A percentile compares a stretch with the other conserved stretches of the same genome.
Evolutionary conservation across 2,888 invertebrate genomes (phyloP).

Genomic region (Stenolophus ochropezus): DNA sequence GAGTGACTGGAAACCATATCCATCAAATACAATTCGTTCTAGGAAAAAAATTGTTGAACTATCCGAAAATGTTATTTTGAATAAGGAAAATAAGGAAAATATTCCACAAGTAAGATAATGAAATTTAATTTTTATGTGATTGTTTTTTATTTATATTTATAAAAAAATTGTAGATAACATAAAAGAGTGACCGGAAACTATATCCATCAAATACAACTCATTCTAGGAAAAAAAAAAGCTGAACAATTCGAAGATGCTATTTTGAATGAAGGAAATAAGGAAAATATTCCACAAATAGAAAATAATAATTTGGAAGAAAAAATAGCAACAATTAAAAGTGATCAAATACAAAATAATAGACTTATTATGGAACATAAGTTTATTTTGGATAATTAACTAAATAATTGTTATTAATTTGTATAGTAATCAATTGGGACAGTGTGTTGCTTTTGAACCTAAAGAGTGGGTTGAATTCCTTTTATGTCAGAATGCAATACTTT

Average conservation of each 20-base stretch:
- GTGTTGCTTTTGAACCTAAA: neutral
- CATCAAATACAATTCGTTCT: too few relatives aligned
- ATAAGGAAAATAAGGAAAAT: too few relatives aligned
- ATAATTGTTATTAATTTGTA: neutral
- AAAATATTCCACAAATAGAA: neutral
- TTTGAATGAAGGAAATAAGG: neutral
- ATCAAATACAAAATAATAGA: neutral
- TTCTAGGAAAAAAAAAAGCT: too few relatives aligned
- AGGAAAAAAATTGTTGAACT: too few relatives aligned
- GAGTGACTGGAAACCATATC: too few relatives aligned
- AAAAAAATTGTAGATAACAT: neutral
- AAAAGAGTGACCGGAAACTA: neutral
- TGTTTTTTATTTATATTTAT: conserved; percentile 53
- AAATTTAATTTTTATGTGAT: neutral
- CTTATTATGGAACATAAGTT: neutral
- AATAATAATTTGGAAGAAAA: neutral
- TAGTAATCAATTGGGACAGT: neutral
- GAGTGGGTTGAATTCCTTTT: neutral
- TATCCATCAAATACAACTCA: neutral
- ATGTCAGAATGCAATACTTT: neutral
- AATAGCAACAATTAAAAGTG: neutral
- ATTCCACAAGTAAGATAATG: too few relatives aligned
- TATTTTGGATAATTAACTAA: neutral
- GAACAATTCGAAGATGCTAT: neutral
- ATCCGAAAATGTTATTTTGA: too few relatives aligned